These are phyloP conservation scores for Pectinophora gossypiella DNA, from an alignment of 1,140 invertebrate genomes.

Conservation along the genomic window DNA sequence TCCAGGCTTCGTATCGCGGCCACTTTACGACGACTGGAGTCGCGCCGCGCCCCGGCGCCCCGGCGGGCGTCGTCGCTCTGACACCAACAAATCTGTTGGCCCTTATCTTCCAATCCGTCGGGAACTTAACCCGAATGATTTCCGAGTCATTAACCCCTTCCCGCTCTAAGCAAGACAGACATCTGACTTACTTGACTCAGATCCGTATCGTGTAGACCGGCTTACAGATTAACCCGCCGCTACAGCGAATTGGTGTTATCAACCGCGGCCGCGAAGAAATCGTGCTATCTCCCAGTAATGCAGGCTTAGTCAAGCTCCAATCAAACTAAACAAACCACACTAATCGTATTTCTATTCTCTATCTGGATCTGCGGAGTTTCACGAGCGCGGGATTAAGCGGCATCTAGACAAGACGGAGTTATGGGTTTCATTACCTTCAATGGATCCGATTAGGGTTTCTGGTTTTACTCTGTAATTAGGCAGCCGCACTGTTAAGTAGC, in stretches of 20 bases:
- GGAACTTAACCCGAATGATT: conserved; percentile 70
- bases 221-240: conserved; percentile 60
- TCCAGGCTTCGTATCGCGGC: neutral
- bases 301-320: conserved; percentile 59
- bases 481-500: too few species aligned
- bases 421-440: conserved; percentile 62
- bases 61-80: conserved; percentile 10
- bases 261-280: conserved; percentile 65
- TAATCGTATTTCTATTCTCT: conserved; percentile 68
- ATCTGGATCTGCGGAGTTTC: conserved; percentile 55
- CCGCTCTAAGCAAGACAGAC: conserved; percentile 70
- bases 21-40: neutral
- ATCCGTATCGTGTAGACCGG: conserved; percentile 61
- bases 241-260: conserved; percentile 63
- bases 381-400: conserved; percentile 53
- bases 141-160: conserved; percentile 70
- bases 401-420: conserved; percentile 56
- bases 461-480: too few species aligned
- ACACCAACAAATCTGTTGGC: conserved; percentile 67
- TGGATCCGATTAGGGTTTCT: conserved; percentile 27
- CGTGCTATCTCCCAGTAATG: conserved; percentile 65
- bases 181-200: conserved; percentile 56
- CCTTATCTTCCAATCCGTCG: conserved; percentile 68
- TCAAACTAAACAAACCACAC: conserved; percentile 69
- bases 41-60: too few species aligned